Percentiles rank a stretch among this genome's conserved stretches.
Conservation (phyloP, 2,113 vertebrate species). For the Tautogolabrus adspersus region DNA sequence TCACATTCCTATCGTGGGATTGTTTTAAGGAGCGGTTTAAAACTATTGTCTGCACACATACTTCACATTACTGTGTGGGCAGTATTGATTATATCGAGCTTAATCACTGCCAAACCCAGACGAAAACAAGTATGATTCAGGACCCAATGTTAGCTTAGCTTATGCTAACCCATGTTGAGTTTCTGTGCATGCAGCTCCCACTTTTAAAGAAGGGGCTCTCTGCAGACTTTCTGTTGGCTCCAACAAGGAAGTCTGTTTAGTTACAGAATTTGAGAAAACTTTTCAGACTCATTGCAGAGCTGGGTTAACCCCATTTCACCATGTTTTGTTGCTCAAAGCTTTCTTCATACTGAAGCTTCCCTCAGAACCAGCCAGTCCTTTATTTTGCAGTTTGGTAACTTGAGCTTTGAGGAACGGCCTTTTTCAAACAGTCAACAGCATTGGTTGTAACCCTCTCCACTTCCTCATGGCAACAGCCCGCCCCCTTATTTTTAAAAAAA, state of each 20-base stretch:
- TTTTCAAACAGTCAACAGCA: not conserved
- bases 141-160: too few species aligned
- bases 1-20: constrained; percentile 51
- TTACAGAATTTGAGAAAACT: not conserved
- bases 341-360: not conserved
- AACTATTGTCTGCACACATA: constrained; percentile 27
- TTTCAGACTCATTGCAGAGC: not conserved
- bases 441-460: constrained; percentile 50
- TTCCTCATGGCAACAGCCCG: constrained; percentile 78
- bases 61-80: not conserved
- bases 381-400: constrained; percentile 40
- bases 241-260: not conserved
- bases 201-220: not conserved
- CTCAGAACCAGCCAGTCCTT: not conserved
- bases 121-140: too few species aligned
- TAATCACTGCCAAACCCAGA: not conserved
- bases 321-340: not conserved
- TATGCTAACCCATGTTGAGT: not conserved
- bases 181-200: not conserved
- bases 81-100: constrained; percentile 18
- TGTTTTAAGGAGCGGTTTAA: constrained; percentile 54
- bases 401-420: constrained; percentile 37
- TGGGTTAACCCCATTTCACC: not conserved
- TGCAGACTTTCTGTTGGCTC: not conserved
- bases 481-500: constrained; percentile 71